phyloP scores from a whole-genome alignment of 2,113 vertebrate genomes.

The Catharus minimus region DNA sequence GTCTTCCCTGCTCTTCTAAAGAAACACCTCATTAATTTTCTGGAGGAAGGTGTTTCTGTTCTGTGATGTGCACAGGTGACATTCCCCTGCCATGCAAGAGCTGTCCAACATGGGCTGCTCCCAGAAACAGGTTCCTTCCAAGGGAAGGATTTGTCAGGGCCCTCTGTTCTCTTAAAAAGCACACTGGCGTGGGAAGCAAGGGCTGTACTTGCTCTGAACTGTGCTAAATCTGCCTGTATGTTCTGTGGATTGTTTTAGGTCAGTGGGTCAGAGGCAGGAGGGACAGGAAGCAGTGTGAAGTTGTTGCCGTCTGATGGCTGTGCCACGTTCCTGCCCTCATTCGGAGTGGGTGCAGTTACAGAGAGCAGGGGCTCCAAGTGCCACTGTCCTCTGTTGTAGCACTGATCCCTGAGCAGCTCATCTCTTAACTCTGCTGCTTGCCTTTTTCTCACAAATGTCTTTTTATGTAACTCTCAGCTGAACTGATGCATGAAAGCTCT shows the following conservation, averaged over 20 bases:
- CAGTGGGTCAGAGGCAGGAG: constrained; percentile 33
- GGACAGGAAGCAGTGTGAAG: not conserved
- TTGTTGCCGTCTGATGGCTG: constrained; percentile 14
- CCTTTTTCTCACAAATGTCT: not conserved
- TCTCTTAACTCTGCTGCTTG: not conserved
- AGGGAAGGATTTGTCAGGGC: not conserved
- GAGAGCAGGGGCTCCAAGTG: accelerated
- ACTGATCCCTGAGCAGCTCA: not conserved
- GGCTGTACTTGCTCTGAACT: not conserved
- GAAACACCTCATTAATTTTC: accelerated
- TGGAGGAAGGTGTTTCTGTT: not conserved
- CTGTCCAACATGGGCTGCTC: not conserved
- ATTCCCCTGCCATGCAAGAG: not conserved
- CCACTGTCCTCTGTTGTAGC: not conserved
- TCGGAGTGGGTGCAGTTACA: accelerated
- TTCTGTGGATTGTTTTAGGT: constrained; percentile 1
- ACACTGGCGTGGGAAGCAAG: not conserved
- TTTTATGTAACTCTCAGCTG: not conserved
- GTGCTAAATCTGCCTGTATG: not conserved
- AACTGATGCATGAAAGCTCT: not conserved
- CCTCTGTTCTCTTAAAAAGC: accelerated
- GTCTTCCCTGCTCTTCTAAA: not conserved
- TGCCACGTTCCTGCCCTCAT: not conserved
- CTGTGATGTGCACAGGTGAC: accelerated
- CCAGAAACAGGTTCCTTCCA: not conserved